A percentile compares a stretch with the other conserved stretches of the same genome.
Conservation (phyloP, 2,113 vertebrate genomes). For the Conger conger region DNA sequence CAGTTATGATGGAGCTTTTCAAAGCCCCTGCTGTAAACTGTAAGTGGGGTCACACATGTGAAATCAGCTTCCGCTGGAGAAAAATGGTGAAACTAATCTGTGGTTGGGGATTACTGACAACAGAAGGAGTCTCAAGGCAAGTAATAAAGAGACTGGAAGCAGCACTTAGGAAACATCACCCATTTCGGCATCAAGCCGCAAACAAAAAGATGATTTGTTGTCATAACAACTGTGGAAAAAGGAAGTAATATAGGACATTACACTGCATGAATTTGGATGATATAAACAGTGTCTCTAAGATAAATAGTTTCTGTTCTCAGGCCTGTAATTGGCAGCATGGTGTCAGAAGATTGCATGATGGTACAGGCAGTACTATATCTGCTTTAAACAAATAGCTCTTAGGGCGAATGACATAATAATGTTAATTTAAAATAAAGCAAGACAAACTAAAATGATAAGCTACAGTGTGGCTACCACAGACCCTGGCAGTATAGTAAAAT, state of each 20-base stretch:
- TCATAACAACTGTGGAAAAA: background rate
- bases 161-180: background rate
- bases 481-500: background rate
- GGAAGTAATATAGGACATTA: slow-evolving; percentile 7
- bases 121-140: too few relatives aligned
- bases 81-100: slow-evolving; percentile 17
- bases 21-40: background rate
- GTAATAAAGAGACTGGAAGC: background rate
- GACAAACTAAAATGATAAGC: background rate
- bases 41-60: slow-evolving; percentile 20
- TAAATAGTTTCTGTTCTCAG: background rate
- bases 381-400: background rate
- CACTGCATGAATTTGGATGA: background rate
- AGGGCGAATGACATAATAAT: background rate
- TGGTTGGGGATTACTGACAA: slow-evolving; percentile 8
- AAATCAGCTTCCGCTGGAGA: slow-evolving; percentile 13
- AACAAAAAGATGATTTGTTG: slow-evolving; percentile 17
- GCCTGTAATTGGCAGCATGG: background rate
- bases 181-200: background rate
- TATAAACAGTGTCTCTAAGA: slow-evolving; percentile 9
- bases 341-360: background rate
- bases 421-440: background rate
- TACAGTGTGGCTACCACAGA: background rate
- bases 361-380: background rate
- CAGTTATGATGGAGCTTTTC: background rate